Base-by-base conservation (phyloP, 2,888 invertebrate genomes). In the Apamea monoglypha region DNA sequence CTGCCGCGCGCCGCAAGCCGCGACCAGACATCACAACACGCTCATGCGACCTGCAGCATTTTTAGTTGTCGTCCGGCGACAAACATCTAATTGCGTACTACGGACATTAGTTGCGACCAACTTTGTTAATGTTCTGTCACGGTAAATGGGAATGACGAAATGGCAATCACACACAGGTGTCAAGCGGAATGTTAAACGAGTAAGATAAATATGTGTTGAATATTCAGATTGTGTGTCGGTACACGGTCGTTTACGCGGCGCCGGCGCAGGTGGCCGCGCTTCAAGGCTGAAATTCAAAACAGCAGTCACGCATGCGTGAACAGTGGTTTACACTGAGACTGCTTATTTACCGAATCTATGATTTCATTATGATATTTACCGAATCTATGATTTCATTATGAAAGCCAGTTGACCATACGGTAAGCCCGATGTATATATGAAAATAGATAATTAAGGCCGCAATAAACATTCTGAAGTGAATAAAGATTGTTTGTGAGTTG, bases 211-310 rank as follows among this genome's bases (percentile, higher is more conserved):
- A 95, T 94, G 94, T 94, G 95, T 96, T 96, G 96, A 96, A 96
- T 97, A 97, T 97, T 96, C 96, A 96, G 96, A 96, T 96, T 95
- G 95, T 95, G 92, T 96, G 95, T 95, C 95, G 94, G 95, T 96
- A 96, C 96, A 96, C 92, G 96, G 96, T 94, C 97, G 96, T 97
- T 97, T 97, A 97, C 96, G 96, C 97, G 97, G 97, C 97, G 97
- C 96, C 97, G 97, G 97, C 97, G 97, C 97, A 97, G 97, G 97
- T 97, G 97, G 95, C 95, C 95, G 96, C 96, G 96, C 97, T 97
- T 96, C 97, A 97, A 97, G 96, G 97, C 96, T 97, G 96, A 97
- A 96, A 97, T 96, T 96, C 96, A 96, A 97, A 97, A 95, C 96
- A 96, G 96, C 94, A 96, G 96, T 96, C 96, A 96, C 95, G 96